Evolutionary conservation across 2,888 invertebrate species (phyloP).

Genomic region (Sinelater perroti): DNA sequence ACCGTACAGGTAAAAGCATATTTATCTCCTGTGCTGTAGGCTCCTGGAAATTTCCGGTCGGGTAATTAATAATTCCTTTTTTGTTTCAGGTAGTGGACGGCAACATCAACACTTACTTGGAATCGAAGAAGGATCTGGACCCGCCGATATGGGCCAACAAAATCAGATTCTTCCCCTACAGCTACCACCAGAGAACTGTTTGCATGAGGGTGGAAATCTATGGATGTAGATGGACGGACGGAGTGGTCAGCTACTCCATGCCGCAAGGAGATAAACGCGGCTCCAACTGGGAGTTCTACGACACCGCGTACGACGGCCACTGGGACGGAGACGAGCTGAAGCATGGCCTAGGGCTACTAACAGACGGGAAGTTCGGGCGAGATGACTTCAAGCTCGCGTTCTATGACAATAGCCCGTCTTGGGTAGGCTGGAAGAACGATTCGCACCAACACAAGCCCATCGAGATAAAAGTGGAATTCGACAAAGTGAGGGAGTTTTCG

Average conservation of each 20-base stretch:
- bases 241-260: constrained; percentile 86
- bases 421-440: constrained; percentile 93
- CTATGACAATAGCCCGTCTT: constrained; percentile 72
- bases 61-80: not conserved
- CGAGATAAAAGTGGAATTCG: constrained; percentile 83
- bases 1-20: too few species aligned
- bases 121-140: constrained; percentile 78
- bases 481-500: constrained; percentile 86
- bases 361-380: constrained; percentile 82
- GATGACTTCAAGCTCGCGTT: constrained; percentile 75
- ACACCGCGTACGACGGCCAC: constrained; percentile 86
- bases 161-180: constrained; percentile 86
- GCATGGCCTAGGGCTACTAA: constrained; percentile 84
- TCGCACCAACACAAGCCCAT: constrained; percentile 70
- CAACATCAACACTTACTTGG: constrained; percentile 86
- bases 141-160: constrained; percentile 87
- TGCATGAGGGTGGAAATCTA: constrained; percentile 93
- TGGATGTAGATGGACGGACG: constrained; percentile 87
- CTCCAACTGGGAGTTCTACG: constrained; percentile 82
- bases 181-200: constrained; percentile 83
- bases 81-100: constrained; percentile 77
- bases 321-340: constrained; percentile 76
- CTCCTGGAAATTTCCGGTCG: too few species aligned
- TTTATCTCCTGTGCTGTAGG: too few species aligned
- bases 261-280: constrained; percentile 87